Base-by-base conservation (phyloP, 2,797 vertebrate species). In the Sebastes hubbsi region DNA sequence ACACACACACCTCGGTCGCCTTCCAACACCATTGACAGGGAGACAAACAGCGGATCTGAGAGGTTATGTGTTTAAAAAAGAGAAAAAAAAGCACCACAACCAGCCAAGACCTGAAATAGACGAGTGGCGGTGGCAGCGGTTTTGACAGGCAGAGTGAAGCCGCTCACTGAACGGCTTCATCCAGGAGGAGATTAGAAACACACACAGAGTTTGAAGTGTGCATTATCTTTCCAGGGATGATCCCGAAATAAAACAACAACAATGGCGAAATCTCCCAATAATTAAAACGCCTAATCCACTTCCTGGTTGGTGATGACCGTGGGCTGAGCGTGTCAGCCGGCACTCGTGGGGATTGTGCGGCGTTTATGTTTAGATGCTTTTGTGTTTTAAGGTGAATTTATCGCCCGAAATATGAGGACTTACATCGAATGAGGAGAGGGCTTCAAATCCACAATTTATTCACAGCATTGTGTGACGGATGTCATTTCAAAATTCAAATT, bases 231-330 rank as follows among this genome's bases (percentile, higher is more conserved):
- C 89, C 85, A 92, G 90, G 93, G 90, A 94, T 94, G 89, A 93
- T 90, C 91, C 91, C 70, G 80, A 93, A 93, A 93, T 93, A 93
- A 67, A 93, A 92, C 85, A 88, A 90, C 84, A 85, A 88, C 81
- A 68, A 83, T 54, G 76, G 83, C 75, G 0, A 92, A 94, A 92
- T 91, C 90, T 93, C 88, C 89, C 89, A 91, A 92, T 92, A 94
- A 92, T 92, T 93, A 89, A 92, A 94, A 87, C 55, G 63, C 69
- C 86, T 94, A 94, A 93, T 94, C 94, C 92, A 93, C 89, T 92
- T 93, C 90, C 91, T 90, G 91, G 79, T 92, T 89, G 83, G 81
- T 81, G 91, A 81, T 89, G 90, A 88, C 88, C 92, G 92, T 91
- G 92, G 89, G 91, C 88, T 88, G 88, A 90, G 88, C 80, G 59